A percentile compares a stretch with the other conserved stretches of the same genome.
Conservation (phyloP, 1,140 invertebrate species). For the Vanessa tameamea region DNA sequence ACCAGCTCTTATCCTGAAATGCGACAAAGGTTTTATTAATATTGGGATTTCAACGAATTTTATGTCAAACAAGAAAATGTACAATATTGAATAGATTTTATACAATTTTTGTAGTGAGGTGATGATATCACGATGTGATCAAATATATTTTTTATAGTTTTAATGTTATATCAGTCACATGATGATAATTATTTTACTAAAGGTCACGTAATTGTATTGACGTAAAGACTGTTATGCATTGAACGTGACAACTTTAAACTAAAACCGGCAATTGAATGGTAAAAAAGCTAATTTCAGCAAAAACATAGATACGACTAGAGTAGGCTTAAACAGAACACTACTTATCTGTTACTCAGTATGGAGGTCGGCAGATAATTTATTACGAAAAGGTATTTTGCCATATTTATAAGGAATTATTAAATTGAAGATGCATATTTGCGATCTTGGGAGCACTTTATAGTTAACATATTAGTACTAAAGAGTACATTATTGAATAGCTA, state of each 20-base stretch:
- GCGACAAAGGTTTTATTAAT: constrained; percentile 13
- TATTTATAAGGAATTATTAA: too few species aligned
- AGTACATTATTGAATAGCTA: not conserved
- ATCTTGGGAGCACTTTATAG: too few species aligned
- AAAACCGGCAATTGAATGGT: constrained; percentile 1
- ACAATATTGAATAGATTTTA: not conserved
- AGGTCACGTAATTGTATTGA: constrained; percentile 26
- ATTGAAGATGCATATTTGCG: too few species aligned
- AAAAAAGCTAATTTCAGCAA: constrained; percentile 11
- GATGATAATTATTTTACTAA: constrained; percentile 21
- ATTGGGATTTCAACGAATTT: too few species aligned
- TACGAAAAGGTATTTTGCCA: too few species aligned
- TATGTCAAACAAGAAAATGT: not conserved
- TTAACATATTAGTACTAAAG: not conserved
- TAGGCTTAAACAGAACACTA: not conserved
- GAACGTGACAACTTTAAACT: constrained; percentile 18
- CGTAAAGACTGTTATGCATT: constrained; percentile 16
- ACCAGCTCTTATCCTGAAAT: constrained; percentile 68
- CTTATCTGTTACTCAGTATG: not conserved
- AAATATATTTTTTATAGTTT: not conserved
- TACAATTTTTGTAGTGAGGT: constrained; percentile 10
- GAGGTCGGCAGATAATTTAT: not conserved
- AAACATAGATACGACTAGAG: not conserved
- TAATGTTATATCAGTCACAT: constrained; percentile 10
- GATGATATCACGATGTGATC: constrained; percentile 3